Base-by-base conservation (phyloP, 2,888 invertebrate species). In the Hedychridium roseum region DNA sequence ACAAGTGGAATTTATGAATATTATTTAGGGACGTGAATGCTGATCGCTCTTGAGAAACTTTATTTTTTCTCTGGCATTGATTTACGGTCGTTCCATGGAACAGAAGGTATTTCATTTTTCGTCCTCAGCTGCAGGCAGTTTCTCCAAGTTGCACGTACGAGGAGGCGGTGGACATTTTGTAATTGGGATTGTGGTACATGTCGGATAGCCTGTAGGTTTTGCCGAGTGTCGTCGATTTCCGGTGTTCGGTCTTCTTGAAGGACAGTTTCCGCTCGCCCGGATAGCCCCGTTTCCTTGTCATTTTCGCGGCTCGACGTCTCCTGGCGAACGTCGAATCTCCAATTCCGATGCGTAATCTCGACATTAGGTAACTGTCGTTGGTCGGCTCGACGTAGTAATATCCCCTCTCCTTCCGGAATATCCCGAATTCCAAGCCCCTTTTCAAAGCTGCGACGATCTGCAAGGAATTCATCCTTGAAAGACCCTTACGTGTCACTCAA, bases 381-480 rank as follows among this genome's bases (percentile, higher is more conserved):
- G n/a, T n/a, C n/a, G n/a, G n/a, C n/a, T n/a, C n/a, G n/a, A n/a
- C n/a, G 18, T 56, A 53, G 37, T 68, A 69, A 38, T 62, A 59
- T 12, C 66, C 69, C 7, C 54, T 51, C 3, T 44, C 53, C 16
- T 54, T 53, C 27, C 64, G 66, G 46, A 69, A 42, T 15, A 69
- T 54, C 3, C 66, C 68, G 38, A 66, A 68, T 38, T 70, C 66
- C 0, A 70, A 53, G 15, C 62, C 54, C 4, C 66, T 63, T 27
- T 60, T 68, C 17, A 70, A 45, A 1, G 67, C 67, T 3, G 58
- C 50, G 1, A 60, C 17, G 0, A 70, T 52, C 70, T 69, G 27
- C 27, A 34, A 34, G 32, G 12, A 9, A 23, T 23, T 23, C 9
- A 5, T 27, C 14, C 3, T 2, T 15, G 11, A n/a, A 23, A 23